Evolutionary conservation across 2,797 vertebrate genomes (phyloP), one percentile per base, ranked within the genome.

Genomic region (Pangasius sanitwongsei): DNA sequence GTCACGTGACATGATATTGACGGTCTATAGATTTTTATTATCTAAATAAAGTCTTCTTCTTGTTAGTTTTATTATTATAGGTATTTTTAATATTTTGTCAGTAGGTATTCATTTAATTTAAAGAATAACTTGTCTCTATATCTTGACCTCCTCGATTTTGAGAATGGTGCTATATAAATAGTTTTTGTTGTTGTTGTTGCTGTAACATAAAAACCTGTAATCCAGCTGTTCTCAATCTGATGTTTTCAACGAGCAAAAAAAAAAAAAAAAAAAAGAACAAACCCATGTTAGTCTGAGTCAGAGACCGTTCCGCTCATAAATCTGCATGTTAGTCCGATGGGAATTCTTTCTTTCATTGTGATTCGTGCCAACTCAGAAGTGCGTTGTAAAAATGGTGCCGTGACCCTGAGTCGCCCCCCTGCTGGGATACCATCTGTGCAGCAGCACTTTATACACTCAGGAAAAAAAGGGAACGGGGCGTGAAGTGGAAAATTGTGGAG

Each of bases 341-440:
- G n/a, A 88, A 67, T 50, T 37, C 41, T 13, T 86, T 20, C 37
- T 70, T 80, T 86, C 61, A 50, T 69, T 86, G 72, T 23, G 18
- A 28, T 72, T 61, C 37, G 20, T 65, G 34, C 83, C 48, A 77
- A 80, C 53, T 81, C 74, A 13, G 63, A 89, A 67, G 63, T 12
- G 63, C 59, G 75, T 81, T 20, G 50, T 89, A 89, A 86, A 89
- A 81, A 41, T 72, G 83, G 82, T 86, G 74, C 50, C 63, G 53
- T 86, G 65, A 86, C 83, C 83, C 65, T 3, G 41, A 18, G 37
- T 13, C 9, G 3, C 50, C 44, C 61, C 59, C 25, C 83, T 85
- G 50, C 63, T 34, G 65, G 63, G 72, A 65, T 23, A 7, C 82
- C 74, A 81, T 81, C 83, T 80, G 83, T 48, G 37, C 23, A 48